These are phyloP conservation scores for Acromyrmex heyeri DNA, from an alignment of 1,140 invertebrate species.

Conservation along the genomic window DNA sequence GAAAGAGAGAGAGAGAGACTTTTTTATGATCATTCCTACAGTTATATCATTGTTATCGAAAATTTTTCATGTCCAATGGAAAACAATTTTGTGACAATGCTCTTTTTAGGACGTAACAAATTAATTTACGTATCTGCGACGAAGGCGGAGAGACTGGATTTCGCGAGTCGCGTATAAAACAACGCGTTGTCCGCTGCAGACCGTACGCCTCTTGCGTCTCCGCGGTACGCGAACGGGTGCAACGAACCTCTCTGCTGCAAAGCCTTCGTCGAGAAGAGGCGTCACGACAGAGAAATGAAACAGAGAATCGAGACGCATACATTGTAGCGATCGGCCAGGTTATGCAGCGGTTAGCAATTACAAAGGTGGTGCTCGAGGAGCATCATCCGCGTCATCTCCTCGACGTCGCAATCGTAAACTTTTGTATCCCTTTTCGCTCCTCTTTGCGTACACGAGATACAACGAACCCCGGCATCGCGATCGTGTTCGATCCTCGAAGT, in stretches of 20 bases:
- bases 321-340: constrained; percentile 1
- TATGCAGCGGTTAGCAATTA: not conserved
- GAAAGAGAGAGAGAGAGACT: too few relatives aligned
- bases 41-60: not conserved
- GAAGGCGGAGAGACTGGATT: constrained; percentile 3
- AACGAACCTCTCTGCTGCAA: constrained; percentile 71
- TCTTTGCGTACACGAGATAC: not conserved
- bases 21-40: not conserved
- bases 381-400: constrained; percentile 5
- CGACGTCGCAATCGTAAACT: not conserved
- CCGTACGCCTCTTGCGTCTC: constrained; percentile 18
- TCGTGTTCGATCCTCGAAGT: too few relatives aligned
- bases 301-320: not conserved
- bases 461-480: too few relatives aligned
- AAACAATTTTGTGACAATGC: not conserved
- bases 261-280: constrained; percentile 15
- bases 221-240: constrained; percentile 60
- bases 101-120: not conserved
- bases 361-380: constrained; percentile 13
- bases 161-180: constrained; percentile 32
- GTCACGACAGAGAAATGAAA: constrained; percentile 11
- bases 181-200: constrained; percentile 28
- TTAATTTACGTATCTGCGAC: not conserved
- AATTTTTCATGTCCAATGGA: not conserved
- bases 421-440: not conserved